Conservation (phyloP, 1,140 invertebrate species). For the Bilobella aurantiaca region DNA sequence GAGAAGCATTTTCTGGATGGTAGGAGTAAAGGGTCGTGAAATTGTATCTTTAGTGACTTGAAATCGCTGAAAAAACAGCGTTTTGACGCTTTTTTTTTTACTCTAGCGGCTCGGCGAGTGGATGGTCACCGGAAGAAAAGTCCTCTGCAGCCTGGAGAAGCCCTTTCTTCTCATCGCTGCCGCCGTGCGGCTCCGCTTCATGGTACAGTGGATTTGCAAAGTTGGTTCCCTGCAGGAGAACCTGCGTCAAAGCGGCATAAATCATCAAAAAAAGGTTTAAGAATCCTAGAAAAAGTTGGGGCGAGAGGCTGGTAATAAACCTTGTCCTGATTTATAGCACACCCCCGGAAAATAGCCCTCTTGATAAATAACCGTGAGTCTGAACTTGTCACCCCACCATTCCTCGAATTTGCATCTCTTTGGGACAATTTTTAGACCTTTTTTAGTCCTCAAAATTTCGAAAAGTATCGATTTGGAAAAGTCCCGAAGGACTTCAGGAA, state of each 20-base stretch:
- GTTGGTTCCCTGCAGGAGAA: constrained; percentile 50
- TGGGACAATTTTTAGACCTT: not conserved
- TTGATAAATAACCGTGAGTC: not conserved
- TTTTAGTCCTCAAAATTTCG: not conserved
- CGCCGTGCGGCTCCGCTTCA: constrained; percentile 43
- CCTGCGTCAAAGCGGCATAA: constrained; percentile 29
- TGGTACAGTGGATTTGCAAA: constrained; percentile 78
- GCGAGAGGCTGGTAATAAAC: not conserved
- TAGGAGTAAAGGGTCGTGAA: no score
- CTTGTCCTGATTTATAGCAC: not conserved
- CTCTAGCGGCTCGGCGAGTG: constrained; percentile 29
- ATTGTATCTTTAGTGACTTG: no score
- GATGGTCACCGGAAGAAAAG: constrained; percentile 34
- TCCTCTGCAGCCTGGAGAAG: constrained; percentile 40
- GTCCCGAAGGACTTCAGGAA: no score
- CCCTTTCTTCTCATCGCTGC: constrained; percentile 47
- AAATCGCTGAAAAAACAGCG: no score
- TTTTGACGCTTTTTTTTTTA: no score
- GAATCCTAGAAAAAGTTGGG: constrained; percentile 10
- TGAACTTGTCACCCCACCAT: not conserved
- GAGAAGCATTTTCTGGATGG: no score
- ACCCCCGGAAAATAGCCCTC: not conserved
- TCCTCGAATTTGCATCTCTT: not conserved
- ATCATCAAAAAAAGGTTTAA: constrained; percentile 30
- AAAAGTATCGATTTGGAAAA: no score